These are phyloP conservation scores for Nerophis ophidion DNA, from an alignment of 2,113 vertebrate species.

Conservation along the genomic window DNA sequence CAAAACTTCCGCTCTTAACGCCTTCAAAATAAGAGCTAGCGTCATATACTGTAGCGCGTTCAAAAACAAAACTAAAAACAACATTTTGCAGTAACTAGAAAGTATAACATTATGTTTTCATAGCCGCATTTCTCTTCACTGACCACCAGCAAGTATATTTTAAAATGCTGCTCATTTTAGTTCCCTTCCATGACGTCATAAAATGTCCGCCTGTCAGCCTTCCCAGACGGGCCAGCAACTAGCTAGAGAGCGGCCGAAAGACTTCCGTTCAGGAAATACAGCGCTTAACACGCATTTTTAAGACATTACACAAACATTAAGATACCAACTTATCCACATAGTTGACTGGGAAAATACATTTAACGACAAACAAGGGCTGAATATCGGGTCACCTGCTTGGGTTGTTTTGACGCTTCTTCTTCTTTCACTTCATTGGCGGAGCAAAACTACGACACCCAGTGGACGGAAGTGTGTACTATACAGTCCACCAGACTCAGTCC, in stretches of 20 bases:
- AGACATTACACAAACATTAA: too few relatives aligned
- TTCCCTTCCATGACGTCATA: neutral
- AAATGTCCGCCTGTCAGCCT: neutral
- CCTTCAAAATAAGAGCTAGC: too few relatives aligned
- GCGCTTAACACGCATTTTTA: too few relatives aligned
- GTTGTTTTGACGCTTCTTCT: conserved; percentile 1
- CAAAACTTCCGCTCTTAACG: too few relatives aligned
- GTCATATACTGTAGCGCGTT: too few relatives aligned
- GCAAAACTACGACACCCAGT: neutral
- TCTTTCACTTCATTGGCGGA: neutral
- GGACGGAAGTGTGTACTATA: neutral
- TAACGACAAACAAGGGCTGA: neutral
- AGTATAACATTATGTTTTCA: too few relatives aligned
- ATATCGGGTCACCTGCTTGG: neutral
- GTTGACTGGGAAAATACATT: neutral
- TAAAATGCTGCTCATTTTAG: too few relatives aligned
- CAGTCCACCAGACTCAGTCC: neutral
- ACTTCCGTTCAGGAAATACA: neutral
- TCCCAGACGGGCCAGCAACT: neutral
- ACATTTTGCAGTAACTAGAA: too few relatives aligned
- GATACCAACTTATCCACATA: neutral
- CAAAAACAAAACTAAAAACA: too few relatives aligned
- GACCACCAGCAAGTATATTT: too few relatives aligned
- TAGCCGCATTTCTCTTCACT: too few relatives aligned
- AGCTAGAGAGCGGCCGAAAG: neutral